Conservation (phyloP, 2,888 invertebrate genomes). For the Nymphalis polychloros region DNA sequence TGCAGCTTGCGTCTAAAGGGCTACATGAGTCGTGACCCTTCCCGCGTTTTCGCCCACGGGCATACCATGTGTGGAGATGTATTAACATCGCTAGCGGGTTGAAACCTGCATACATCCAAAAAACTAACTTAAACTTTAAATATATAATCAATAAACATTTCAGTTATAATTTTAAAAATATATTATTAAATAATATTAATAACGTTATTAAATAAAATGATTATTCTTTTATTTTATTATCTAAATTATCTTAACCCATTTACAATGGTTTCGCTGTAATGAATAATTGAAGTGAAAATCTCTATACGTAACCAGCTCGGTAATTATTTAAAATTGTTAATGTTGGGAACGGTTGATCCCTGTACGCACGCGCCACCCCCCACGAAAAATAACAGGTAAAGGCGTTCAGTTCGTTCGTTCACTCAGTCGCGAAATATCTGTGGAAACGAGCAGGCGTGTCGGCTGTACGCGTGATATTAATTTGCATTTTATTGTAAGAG, state of each 20-base stretch:
- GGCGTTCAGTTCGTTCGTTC: slow-evolving; percentile 45
- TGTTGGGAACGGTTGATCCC: slow-evolving; percentile 38
- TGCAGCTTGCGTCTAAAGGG: slow-evolving; percentile 31
- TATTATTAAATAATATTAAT: background rate
- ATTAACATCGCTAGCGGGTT: slow-evolving; percentile 34
- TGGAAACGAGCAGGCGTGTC: slow-evolving; percentile 64
- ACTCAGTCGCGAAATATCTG: slow-evolving; percentile 67
- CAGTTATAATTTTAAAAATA: background rate
- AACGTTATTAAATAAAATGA: background rate
- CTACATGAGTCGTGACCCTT: slow-evolving; percentile 20
- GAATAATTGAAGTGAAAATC: slow-evolving; percentile 30
- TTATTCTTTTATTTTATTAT: background rate
- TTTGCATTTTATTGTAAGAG: slow-evolving; percentile 45
- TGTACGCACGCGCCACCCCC: slow-evolving; percentile 49
- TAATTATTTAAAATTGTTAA: slow-evolving; percentile 45
- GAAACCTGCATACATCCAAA: slow-evolving; percentile 12
- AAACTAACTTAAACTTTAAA: background rate
- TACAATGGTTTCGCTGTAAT: slow-evolving; percentile 83
- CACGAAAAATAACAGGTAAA: slow-evolving; percentile 48
- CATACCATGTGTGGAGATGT: slow-evolving; percentile 29
- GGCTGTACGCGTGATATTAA: slow-evolving; percentile 46
- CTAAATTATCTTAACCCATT: background rate
- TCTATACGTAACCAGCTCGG: slow-evolving; percentile 38
- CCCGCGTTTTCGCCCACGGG: slow-evolving; percentile 24
- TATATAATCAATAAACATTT: too few relatives aligned